These are phyloP conservation scores for Cosmia pyralina DNA, from an alignment of 2,888 invertebrate species.

Conservation along the genomic window DNA sequence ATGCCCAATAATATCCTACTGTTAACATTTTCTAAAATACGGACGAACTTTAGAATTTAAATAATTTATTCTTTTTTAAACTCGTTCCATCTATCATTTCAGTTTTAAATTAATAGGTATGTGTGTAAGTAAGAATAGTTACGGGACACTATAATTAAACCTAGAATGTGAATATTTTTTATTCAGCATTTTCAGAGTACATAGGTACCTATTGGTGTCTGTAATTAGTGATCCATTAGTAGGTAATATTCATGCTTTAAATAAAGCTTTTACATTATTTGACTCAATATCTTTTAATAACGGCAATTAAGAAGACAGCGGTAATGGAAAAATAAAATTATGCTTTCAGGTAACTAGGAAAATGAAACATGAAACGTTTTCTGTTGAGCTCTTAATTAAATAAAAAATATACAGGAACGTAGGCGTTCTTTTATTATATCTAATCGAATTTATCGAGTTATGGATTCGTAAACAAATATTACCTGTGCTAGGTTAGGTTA, in stretches of 20 bases:
- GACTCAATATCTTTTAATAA: conserved; percentile 72
- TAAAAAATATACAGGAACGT: conserved; percentile 38
- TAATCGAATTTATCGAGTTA: conserved; percentile 29
- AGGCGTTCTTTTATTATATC: conserved; percentile 14
- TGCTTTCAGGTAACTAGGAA: conserved; percentile 69
- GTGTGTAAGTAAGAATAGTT: conserved; percentile 9
- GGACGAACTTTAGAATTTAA: conserved; percentile 45
- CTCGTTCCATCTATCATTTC: conserved; percentile 31
- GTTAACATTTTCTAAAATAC: conserved; percentile 60
- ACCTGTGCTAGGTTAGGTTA: neutral
- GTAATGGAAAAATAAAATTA: conserved; percentile 78
- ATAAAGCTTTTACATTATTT: conserved; percentile 66
- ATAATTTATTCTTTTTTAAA: conserved; percentile 42
- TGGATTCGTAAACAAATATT: neutral
- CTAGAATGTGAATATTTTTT: conserved; percentile 18
- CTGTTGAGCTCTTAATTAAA: conserved; percentile 57
- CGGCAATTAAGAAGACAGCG: conserved; percentile 74
- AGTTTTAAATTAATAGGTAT: conserved; percentile 31
- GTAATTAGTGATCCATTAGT: conserved; percentile 72
- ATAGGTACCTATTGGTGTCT: conserved; percentile 29
- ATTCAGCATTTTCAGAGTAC: conserved; percentile 19
- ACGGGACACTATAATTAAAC: conserved; percentile 24
- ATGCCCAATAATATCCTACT: too few species aligned
- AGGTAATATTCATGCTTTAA: conserved; percentile 61
- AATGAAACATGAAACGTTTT: conserved; percentile 63